Evolutionary conservation across 92 coral and sea anemone species (phyloP).

Genomic region (Actinernus sp.): DNA sequence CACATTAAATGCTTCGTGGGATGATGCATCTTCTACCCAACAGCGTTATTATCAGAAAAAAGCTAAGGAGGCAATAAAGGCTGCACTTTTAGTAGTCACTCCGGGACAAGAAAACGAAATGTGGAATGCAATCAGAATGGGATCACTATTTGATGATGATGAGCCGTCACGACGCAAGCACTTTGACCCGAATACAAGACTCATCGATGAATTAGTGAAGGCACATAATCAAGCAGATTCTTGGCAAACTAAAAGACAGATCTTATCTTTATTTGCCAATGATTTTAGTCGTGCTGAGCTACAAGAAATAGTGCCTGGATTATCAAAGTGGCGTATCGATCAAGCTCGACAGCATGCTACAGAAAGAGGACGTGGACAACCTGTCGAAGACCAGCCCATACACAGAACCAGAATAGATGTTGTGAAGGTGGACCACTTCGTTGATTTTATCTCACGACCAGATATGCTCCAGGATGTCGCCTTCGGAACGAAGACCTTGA

Average conservation of each 20-base stretch:
- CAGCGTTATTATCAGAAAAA: constrained; percentile 25
- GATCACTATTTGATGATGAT: neutral
- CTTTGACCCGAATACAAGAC: constrained; percentile 9
- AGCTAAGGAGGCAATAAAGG: constrained; percentile 27
- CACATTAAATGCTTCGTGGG: constrained; percentile 35
- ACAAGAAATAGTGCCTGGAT: constrained; percentile 29
- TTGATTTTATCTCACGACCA: constrained; percentile 13
- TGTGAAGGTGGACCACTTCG: constrained; percentile 14
- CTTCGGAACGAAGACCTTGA: constrained; percentile 13
- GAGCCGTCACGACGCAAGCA: constrained; percentile 10
- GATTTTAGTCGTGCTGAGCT: constrained; percentile 39
- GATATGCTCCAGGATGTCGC: constrained; percentile 8
- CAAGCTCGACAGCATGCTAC: constrained; percentile 41
- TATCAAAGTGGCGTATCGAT: constrained; percentile 53
- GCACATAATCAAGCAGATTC: neutral
- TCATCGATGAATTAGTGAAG: constrained; percentile 22
- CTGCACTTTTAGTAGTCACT: constrained; percentile 14
- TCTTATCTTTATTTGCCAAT: constrained; percentile 50
- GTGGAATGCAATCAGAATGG: constrained; percentile 33
- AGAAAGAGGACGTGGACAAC: constrained; percentile 30
- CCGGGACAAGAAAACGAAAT: constrained; percentile 33
- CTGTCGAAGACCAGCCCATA: constrained; percentile 18
- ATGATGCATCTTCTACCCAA: constrained; percentile 29
- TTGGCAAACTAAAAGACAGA: constrained; percentile 58
- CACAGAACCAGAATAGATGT: constrained; percentile 13